Conservation (phyloP, 2,113 vertebrate genomes). For the Callionymus lyra region DNA sequence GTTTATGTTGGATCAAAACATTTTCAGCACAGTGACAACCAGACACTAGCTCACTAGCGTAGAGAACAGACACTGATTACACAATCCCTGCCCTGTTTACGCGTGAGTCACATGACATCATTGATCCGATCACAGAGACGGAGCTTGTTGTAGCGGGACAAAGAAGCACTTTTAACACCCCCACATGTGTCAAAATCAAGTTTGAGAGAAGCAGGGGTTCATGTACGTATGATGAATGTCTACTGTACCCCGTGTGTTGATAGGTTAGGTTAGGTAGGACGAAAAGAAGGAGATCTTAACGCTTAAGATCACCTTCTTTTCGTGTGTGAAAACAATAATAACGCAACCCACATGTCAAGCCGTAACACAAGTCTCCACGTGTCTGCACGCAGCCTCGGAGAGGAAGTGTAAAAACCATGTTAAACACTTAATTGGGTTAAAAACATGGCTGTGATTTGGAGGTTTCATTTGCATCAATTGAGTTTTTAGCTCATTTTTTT, state of each 20-base stretch:
- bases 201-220: too few relatives aligned
- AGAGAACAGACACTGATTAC: slow-evolving; percentile 53
- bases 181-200: neutral
- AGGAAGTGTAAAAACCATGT: slow-evolving; percentile 36
- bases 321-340: slow-evolving; percentile 31
- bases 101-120: slow-evolving; percentile 39
- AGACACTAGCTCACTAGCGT: slow-evolving; percentile 60
- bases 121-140: slow-evolving; percentile 33
- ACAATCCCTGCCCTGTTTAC: slow-evolving; percentile 44
- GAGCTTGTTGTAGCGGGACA: slow-evolving; percentile 29
- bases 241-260: too few relatives aligned
- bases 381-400: slow-evolving; percentile 21
- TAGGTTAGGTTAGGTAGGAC: too few relatives aligned
- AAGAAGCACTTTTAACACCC: slow-evolving; percentile 24
- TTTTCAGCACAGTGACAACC: slow-evolving; percentile 52
- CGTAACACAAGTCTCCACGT: slow-evolving; percentile 17
- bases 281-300: neutral
- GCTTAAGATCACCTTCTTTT: neutral
- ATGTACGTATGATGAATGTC: too few relatives aligned
- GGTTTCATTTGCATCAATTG: slow-evolving; percentile 31
- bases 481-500: slow-evolving; percentile 12
- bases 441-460: slow-evolving; percentile 30
- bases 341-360: slow-evolving; percentile 32
- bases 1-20: slow-evolving; percentile 44
- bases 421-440: slow-evolving; percentile 26